phyloP scores from a whole-genome alignment of 2,113 vertebrate genomes.

The Tetrax tetrax region DNA sequence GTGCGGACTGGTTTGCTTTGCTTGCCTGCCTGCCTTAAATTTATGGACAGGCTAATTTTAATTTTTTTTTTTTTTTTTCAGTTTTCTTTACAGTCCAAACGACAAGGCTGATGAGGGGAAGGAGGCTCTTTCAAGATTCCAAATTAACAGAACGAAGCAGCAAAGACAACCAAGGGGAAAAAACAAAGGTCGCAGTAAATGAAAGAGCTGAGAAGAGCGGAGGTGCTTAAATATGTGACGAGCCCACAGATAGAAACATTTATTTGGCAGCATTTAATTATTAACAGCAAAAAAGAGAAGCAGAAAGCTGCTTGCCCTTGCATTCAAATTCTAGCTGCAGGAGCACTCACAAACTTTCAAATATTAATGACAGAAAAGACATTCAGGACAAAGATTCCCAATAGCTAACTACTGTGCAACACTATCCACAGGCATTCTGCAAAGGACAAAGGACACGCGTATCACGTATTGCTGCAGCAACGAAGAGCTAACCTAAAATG shows the following conservation, averaged over 20 bases:
- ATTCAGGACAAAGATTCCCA: not conserved
- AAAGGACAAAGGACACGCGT: not conserved
- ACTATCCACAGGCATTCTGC: not conserved
- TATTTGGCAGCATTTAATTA: conserved; percentile 8
- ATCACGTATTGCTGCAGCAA: not conserved
- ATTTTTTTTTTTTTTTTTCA: not conserved
- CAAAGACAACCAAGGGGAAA: not conserved
- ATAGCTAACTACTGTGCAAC: not conserved
- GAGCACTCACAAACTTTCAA: not conserved
- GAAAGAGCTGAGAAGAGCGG: not conserved
- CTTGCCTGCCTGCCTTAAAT: not conserved
- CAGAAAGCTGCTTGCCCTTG: not conserved
- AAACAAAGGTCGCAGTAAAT: not conserved
- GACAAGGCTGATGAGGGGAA: not conserved
- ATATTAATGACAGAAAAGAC: conserved; percentile 16
- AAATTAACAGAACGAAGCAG: not conserved
- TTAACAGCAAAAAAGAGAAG: not conserved
- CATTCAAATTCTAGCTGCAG: not conserved
- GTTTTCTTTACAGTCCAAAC: not conserved
- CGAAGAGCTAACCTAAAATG: not conserved
- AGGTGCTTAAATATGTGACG: rapidly evolving
- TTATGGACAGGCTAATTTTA: not conserved
- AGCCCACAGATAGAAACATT: not conserved
- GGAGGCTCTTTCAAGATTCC: not conserved
- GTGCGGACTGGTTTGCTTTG: not conserved